Evolutionary conservation across 23 tunicate genomes (phyloP).

Genomic region (Styela plicata): DNA sequence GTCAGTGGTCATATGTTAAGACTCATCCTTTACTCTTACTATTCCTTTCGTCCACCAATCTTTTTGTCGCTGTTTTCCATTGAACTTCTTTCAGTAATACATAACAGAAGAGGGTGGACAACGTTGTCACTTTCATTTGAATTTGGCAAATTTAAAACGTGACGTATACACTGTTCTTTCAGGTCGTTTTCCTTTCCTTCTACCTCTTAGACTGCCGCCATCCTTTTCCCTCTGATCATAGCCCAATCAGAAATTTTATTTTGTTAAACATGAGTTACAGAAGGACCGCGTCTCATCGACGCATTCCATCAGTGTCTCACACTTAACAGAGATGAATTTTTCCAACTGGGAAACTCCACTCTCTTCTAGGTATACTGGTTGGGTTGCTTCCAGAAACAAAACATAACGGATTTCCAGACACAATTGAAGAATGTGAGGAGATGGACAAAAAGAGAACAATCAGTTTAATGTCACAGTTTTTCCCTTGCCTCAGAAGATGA

Average conservation of each 20-base stretch:
- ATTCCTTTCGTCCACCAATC: neutral
- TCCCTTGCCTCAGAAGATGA: constrained; percentile 3
- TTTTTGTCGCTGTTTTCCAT: neutral
- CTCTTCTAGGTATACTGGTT: constrained; percentile 45
- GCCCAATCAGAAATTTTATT: no score
- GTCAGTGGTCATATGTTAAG: constrained; percentile 18
- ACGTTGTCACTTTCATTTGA: no score
- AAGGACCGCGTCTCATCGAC: no score
- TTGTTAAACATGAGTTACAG: no score
- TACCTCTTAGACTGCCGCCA: neutral
- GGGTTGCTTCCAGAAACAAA: constrained; percentile 72
- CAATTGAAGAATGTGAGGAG: constrained; percentile 41
- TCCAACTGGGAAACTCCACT: neutral
- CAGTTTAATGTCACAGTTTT: constrained; percentile 36
- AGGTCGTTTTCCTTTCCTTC: neutral
- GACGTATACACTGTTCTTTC: no score
- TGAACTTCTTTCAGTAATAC: no score
- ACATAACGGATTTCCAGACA: constrained; percentile 66
- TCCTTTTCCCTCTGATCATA: neutral
- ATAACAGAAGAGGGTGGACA: no score
- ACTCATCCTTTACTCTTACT: neutral
- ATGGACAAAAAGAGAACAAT: constrained; percentile 41
- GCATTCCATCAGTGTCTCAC: no score
- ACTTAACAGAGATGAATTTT: neutral
- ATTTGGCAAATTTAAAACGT: neutral